Evolutionary conservation across 2,888 invertebrate species (phyloP), one percentile per base, ranked within the genome.

Genomic region (Stramonita haemastoma): DNA sequence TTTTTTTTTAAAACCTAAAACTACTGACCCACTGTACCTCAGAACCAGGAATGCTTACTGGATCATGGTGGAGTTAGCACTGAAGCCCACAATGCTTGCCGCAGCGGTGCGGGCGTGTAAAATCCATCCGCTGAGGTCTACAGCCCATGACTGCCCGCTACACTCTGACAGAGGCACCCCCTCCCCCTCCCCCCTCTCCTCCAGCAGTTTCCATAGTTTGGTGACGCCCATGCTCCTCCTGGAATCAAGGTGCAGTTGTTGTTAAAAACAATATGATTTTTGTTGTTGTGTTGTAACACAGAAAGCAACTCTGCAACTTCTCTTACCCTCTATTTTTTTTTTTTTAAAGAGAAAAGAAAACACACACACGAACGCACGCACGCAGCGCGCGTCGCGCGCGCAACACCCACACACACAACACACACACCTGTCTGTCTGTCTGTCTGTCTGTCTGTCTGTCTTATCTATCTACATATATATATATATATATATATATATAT

Each of bases 41-140:
- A 46, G 22, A 73, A 17, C 46, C 46, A 46, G 46, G 46, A 46
- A 46, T 2, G 8, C 83, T 85, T 22, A 89, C 89, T 32, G 73
- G 70, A 89, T 89, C 89, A 89, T 89, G 46, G 36, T 32, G 73
- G 22, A 46, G 6, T 66, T 29, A 0, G 46, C 32, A 19, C 89
- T 89, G 29, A 89, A 46, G n/a, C 46, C 46, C 1, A 15, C 29
- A 6, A 13, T 34, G 26, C 6, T 36, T 0, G 19, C 15, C 8
- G 66, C 36, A 2, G 56, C 77, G 1, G 56, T 85, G 19, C 56
- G 73, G 0, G 56, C 85, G 19, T 85, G 89, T 0, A 89, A 36
- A 5, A 89, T 89, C 89, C 89, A 89, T 11, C 46, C 85, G 34
- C 84, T 85, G 70, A 89, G 73, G 89, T 89, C 89, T 46, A 89